Evolutionary conservation across 2,113 vertebrate genomes (phyloP), one percentile per base, ranked within the genome.

Genomic region (Onychostoma macrolepis): DNA sequence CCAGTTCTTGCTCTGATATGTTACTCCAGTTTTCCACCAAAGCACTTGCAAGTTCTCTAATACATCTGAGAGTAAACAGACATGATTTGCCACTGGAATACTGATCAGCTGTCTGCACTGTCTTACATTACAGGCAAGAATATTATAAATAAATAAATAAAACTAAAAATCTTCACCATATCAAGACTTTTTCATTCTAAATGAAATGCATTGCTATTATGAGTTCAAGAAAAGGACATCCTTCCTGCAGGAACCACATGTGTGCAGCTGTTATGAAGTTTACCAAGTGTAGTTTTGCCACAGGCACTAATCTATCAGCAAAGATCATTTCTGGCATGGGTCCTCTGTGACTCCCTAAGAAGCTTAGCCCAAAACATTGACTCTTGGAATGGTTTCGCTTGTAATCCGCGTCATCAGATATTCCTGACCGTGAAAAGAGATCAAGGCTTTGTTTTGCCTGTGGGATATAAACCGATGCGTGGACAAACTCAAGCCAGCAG

Each of bases 331-430:
- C 84, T 86, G 79, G 53, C 85, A 83, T 38, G 15, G 43, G 19
- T 38, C 77, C 63, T 53, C 77, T 48, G 56, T 63, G 78, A 36
- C 67, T 81, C 63, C 48, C 79, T 88, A 85, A 86, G 87, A 86
- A 86, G 84, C 78, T 88, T 82, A 86, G 69, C 71, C 58, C 36
- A 71, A 86, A 85, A 76, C 87, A 88, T 85, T 58, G 69, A 82
- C 72, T 82, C 69, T 82, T 85, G 78, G 78, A 85, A 72, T 85
- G 87, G 77, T 85, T 82, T 85, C 15, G 4, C 84, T 77, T 82
- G 56, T 86, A 86, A 88, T 85, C 87, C 71, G 4, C 30, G 30
- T 80, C 41, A 79, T 80, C 67, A 53, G 87, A 88, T 84, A 75
- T 48, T 75, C 69, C 79, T 86, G 84, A 53, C 56, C 79, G 50